A percentile compares a stretch with the other conserved stretches of the same genome.
Evolutionary conservation across 2,888 invertebrate species (phyloP).

Genomic region (Sphaerophoria taeniata): DNA sequence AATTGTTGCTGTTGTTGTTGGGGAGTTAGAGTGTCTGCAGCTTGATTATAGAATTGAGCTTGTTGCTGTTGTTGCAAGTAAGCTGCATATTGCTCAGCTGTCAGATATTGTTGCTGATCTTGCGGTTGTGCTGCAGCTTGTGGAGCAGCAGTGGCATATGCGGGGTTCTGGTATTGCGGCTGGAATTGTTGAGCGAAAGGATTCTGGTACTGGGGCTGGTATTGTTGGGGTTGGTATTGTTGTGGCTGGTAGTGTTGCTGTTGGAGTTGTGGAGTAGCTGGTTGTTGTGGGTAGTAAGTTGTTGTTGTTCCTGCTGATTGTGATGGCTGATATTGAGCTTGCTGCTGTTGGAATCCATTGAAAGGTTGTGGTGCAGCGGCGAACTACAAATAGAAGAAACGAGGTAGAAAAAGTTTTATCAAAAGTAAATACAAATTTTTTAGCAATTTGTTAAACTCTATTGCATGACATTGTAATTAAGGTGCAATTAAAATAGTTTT

Average conservation of each 20-base stretch:
- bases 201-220: slow-evolving; percentile 75
- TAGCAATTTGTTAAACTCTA: slow-evolving; percentile 4
- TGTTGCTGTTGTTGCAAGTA: slow-evolving; percentile 80
- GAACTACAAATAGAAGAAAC: slow-evolving; percentile 33
- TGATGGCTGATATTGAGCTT: slow-evolving; percentile 53
- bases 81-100: slow-evolving; percentile 78
- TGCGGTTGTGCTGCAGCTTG: slow-evolving; percentile 62
- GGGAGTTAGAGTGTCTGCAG: slow-evolving; percentile 72
- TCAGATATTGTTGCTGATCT: slow-evolving; percentile 80
- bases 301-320: slow-evolving; percentile 42
- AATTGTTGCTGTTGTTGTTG: slow-evolving; percentile 65
- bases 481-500: neutral
- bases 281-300: slow-evolving; percentile 55
- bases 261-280: slow-evolving; percentile 34
- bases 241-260: slow-evolving; percentile 64
- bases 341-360: slow-evolving; percentile 48
- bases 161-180: slow-evolving; percentile 59
- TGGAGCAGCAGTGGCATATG: slow-evolving; percentile 60
- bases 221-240: slow-evolving; percentile 71
- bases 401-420: neutral
- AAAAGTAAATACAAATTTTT: neutral
- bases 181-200: slow-evolving; percentile 55
- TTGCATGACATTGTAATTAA: slow-evolving; percentile 18
- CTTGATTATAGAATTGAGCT: slow-evolving; percentile 76
- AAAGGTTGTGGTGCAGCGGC: slow-evolving; percentile 30